Conservation (phyloP, 2,888 invertebrate genomes). For the Epistrophe grossulariae region DNA sequence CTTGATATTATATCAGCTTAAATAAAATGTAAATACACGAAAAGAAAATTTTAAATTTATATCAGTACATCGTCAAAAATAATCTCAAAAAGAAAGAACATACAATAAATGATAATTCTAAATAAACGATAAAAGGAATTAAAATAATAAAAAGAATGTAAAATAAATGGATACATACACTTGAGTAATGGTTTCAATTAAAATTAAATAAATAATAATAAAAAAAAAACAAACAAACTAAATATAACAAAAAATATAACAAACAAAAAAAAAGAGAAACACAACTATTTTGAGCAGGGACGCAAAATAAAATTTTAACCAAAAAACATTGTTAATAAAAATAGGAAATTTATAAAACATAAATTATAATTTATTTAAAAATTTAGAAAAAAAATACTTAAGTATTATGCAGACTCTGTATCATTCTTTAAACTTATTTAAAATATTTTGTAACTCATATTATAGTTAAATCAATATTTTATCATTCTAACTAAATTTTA, state of each 20-base stretch:
- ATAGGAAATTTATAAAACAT: slow-evolving; percentile 50
- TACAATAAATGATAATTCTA: slow-evolving; percentile 77
- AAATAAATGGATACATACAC: slow-evolving; percentile 69
- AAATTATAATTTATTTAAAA: slow-evolving; percentile 7
- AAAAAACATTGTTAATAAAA: slow-evolving; percentile 57
- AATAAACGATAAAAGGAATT: slow-evolving; percentile 63
- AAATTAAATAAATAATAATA: slow-evolving; percentile 70
- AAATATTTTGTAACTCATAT: background rate
- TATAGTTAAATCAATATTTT: slow-evolving; percentile 30
- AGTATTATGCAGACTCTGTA: slow-evolving; percentile 70
- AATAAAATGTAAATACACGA: slow-evolving; percentile 60
- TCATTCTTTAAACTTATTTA: slow-evolving; percentile 7
- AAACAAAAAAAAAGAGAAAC: slow-evolving; percentile 46
- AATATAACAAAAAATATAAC: slow-evolving; percentile 22
- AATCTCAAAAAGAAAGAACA: slow-evolving; percentile 33
- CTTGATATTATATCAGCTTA: slow-evolving; percentile 63
- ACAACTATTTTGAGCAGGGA: slow-evolving; percentile 77
- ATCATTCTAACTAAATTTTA: slow-evolving; percentile 30
- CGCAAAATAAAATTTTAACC: slow-evolving; percentile 74
- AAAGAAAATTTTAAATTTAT: slow-evolving; percentile 50
- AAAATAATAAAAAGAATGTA: slow-evolving; percentile 53
- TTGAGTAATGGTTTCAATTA: slow-evolving; percentile 74
- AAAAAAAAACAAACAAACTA: slow-evolving; percentile 48
- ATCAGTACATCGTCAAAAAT: slow-evolving; percentile 54
- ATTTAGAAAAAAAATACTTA: background rate